Conservation (phyloP, 2,797 vertebrate species). For the Paguma larvata region DNA sequence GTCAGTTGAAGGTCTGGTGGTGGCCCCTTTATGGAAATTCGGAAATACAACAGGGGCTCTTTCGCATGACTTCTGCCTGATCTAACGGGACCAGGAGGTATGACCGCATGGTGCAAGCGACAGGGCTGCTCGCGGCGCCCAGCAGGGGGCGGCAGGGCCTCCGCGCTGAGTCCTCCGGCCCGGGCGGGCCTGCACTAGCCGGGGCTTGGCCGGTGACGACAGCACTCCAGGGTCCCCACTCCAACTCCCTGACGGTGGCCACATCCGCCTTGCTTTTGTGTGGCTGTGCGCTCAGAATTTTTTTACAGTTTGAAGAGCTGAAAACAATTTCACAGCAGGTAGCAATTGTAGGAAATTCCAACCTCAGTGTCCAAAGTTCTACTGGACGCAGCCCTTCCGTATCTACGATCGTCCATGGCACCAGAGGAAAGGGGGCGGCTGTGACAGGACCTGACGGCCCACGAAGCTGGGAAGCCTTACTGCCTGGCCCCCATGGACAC, state of each 20-base stretch:
- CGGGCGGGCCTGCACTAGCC: too few species aligned
- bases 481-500: rapidly evolving
- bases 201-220: rapidly evolving
- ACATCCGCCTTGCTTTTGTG: rapidly evolving
- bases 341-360: not conserved
- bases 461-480: rapidly evolving
- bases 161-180: rapidly evolving
- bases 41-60: not conserved
- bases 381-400: rapidly evolving
- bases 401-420: rapidly evolving
- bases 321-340: not conserved
- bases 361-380: not conserved
- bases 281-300: not conserved
- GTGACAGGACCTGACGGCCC: rapidly evolving
- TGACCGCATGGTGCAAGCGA: rapidly evolving
- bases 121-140: not conserved
- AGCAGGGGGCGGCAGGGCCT: rapidly evolving
- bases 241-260: rapidly evolving
- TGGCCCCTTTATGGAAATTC: not conserved
- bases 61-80: not conserved
- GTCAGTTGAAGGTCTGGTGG: not conserved
- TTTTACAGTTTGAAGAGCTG: not conserved
- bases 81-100: rapidly evolving
- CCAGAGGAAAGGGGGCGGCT: not conserved
- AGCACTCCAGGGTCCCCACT: rapidly evolving